Percentiles rank a stretch among this genome's conserved stretches.
These are phyloP conservation scores for Polypedilum pembai DNA, from an alignment of 1,140 invertebrate genomes.

Conservation along the genomic window DNA sequence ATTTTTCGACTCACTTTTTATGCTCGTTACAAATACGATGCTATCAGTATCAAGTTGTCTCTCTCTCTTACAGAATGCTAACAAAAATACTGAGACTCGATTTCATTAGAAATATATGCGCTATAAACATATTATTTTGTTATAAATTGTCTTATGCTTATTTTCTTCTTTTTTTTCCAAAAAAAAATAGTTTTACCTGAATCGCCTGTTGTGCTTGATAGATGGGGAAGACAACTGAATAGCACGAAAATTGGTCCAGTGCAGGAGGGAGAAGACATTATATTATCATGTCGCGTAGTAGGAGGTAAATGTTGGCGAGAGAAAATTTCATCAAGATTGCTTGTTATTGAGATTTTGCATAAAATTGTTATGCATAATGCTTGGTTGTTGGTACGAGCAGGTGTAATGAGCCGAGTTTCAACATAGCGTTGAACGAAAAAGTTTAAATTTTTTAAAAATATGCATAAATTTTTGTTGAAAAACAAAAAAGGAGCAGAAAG, in stretches of 20 bases:
- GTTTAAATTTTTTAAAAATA: too few relatives aligned
- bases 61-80: too few relatives aligned
- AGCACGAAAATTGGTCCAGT: constrained; percentile 68
- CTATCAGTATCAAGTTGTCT: too few relatives aligned
- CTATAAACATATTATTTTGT: too few relatives aligned
- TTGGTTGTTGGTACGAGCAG: not conserved
- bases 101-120: too few relatives aligned
- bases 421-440: too few relatives aligned
- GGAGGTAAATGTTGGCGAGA: constrained; percentile 45
- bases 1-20: constrained; percentile 22
- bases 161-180: constrained; percentile 31
- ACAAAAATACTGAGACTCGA: too few relatives aligned
- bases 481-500: too few relatives aligned
- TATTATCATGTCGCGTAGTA: constrained; percentile 52
- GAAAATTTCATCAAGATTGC: not conserved
- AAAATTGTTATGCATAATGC: not conserved
- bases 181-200: constrained; percentile 69
- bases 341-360: not conserved
- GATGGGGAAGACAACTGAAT: constrained; percentile 60
- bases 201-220: constrained; percentile 72
- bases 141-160: constrained; percentile 29
- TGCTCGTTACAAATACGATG: not conserved
- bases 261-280: constrained; percentile 60
- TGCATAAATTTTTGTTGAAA: too few relatives aligned
- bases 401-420: too few relatives aligned